Evolutionary conservation across 2,113 vertebrate species (phyloP).

Genomic region (Rhinichthys klamathensis): DNA sequence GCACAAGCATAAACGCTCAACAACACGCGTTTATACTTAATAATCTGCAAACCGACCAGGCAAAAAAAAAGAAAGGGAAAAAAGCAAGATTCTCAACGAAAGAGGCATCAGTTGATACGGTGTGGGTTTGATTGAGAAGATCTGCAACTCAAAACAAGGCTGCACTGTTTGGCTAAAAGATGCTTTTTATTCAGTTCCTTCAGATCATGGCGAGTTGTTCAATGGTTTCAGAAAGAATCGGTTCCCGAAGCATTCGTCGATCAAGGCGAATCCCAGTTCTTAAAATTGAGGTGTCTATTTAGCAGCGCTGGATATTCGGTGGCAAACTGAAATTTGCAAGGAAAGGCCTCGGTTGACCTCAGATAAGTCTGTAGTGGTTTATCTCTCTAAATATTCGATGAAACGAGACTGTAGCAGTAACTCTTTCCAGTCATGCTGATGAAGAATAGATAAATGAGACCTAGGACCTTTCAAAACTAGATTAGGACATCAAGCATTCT

Average conservation of each 20-base stretch:
- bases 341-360: slow-evolving; percentile 17
- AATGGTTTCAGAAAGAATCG: not conserved
- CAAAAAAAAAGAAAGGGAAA: not conserved
- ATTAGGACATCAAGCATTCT: not conserved
- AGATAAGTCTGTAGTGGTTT: not conserved
- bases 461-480: not conserved
- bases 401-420: not conserved
- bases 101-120: not conserved
- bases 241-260: not conserved
- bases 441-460: not conserved
- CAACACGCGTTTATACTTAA: not conserved
- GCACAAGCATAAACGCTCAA: not conserved
- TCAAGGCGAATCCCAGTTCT: not conserved
- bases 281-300: not conserved
- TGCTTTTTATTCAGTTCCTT: not conserved
- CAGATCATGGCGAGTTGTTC: not conserved
- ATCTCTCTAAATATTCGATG: not conserved
- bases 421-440: not conserved
- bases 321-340: not conserved
- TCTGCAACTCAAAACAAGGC: not conserved
- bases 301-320: not conserved
- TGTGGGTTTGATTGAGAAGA: not conserved
- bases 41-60: not conserved
- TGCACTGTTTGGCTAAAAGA: not conserved
- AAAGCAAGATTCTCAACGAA: not conserved